Evolutionary conservation across 2,797 vertebrate species (phyloP), one percentile per base, ranked within the genome.

Genomic region (Microhierax caerulescens): DNA sequence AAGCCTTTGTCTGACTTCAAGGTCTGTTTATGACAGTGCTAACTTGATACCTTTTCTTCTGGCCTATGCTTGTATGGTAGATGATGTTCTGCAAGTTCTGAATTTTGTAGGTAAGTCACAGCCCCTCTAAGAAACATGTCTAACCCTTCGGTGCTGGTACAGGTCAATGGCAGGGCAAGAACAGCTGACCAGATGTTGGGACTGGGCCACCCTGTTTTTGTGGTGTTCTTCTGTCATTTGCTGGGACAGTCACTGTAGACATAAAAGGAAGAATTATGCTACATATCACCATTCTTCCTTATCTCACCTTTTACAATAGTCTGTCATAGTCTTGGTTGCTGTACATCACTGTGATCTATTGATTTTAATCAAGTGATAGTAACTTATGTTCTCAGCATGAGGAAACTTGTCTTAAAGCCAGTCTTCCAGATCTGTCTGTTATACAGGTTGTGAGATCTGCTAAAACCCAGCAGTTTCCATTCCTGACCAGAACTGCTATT

Each of bases 331-430:
- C 34, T 72, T 75, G 39, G 8, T 28, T 77, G 48, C 9, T 78
- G 20, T 64, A 6, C 60, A 2, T 51, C 20, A 17, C 30, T 0
- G 3, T 18, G 13, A 51, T 24, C 9, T 70, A 11, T 17, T 39
- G 41, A n/a, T 75, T 83, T 83, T 51, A 70, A 16, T 67, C 6
- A 39, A 25, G 41, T n/a, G 9, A 13, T 67, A 4, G 13, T 72
- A 45, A 72, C 25, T 65, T 70, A 5, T 0, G 0, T 85, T 65
- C 6, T 14, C 43, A 83, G 17, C 13, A 45, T 0, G 0, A 32
- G 53, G 21, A 64, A 67, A 53, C 32, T 72, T 68, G 9, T 75
- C 39, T 61, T 75, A 50, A 81, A 79, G 13, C 24, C 13, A 23
- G 15, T 51, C 30, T 18, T 61, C 48, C 28, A 34, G 14, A 8